These are phyloP conservation scores for Rhizoglyphus robini DNA, from an alignment of 1,140 invertebrate species.

Conservation along the genomic window DNA sequence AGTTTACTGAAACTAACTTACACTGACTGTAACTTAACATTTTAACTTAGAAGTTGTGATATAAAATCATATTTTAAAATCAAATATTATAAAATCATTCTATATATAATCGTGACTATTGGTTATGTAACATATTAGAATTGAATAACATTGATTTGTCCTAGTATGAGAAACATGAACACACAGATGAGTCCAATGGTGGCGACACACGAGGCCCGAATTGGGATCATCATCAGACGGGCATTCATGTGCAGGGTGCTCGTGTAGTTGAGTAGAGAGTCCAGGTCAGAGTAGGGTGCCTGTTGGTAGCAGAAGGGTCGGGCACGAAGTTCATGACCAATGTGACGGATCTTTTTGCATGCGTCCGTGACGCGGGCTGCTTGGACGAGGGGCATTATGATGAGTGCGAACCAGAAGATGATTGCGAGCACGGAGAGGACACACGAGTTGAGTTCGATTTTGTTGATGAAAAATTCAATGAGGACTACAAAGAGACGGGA, in stretches of 20 bases:
- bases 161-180: constrained; percentile 15
- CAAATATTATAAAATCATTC: no score
- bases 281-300: constrained; percentile 53
- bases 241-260: constrained; percentile 55
- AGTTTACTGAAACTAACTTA: no score
- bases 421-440: background rate
- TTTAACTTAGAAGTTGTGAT: no score
- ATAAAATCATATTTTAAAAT: no score
- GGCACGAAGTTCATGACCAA: constrained; percentile 59
- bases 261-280: constrained; percentile 58
- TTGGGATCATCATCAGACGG: constrained; percentile 42
- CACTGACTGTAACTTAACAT: no score
- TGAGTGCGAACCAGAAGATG: constrained; percentile 16
- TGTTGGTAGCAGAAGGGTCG: constrained; percentile 61
- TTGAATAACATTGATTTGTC: constrained; percentile 28
- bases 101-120: no score
- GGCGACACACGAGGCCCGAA: constrained; percentile 4
- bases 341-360: constrained; percentile 49
- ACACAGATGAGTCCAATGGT: background rate
- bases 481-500: constrained; percentile 2
- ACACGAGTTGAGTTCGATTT: background rate
- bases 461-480: background rate
- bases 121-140: constrained; percentile 24
- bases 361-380: constrained; percentile 60
- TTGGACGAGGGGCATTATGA: constrained; percentile 36